Evolutionary conservation across 2,888 invertebrate species (phyloP), one percentile per base, ranked within the genome.

Genomic region (Rugalucina vietnamica): DNA sequence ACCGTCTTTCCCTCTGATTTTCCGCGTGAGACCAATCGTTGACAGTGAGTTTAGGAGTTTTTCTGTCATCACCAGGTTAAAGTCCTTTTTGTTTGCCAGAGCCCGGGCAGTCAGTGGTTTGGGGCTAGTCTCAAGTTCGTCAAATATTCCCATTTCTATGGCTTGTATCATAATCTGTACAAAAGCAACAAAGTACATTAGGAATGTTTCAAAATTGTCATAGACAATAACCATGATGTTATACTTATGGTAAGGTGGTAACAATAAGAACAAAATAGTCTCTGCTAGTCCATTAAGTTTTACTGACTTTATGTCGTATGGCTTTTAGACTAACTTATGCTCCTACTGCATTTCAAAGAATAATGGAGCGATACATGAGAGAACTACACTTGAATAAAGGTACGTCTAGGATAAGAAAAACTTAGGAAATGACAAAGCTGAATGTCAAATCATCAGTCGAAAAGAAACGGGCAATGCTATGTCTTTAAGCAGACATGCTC

Each of bases 141-240:
- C 92, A 82, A 92, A 92, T 12, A 92, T 76, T 0, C 91, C 91
- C 32, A 91, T 71, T 43, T 90, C 90, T 12, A 90, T 72, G 3
- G 91, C 91, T 34, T 91, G 87, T 49, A 89, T 88, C 76, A 92
- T 76, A 0, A 92, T 84, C 92, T 92, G 34, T 3, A 18, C 18
- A 43, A 65, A 65, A 4, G n/a, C 14, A 54, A n/a, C 14, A 54
- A 54, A 54, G 3, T 54, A 43, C 43, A 43, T 43, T 43, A 12
- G 18, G 8, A 43, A 12, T 43, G 8, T 43, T 43, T 18, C 18
- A 18, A 43, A 12, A 27, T 54, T 8, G 18, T 14, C 24, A 4
- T 14, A n/a, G 18, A 12, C 54, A 14, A 21, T 54, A 4, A n/a
- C 24, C 10, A 14, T 12, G 4, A 54, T 4, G n/a, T 12, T n/a